Conservation (phyloP, 2,113 vertebrate genomes). For the Gymnarchus niloticus region DNA sequence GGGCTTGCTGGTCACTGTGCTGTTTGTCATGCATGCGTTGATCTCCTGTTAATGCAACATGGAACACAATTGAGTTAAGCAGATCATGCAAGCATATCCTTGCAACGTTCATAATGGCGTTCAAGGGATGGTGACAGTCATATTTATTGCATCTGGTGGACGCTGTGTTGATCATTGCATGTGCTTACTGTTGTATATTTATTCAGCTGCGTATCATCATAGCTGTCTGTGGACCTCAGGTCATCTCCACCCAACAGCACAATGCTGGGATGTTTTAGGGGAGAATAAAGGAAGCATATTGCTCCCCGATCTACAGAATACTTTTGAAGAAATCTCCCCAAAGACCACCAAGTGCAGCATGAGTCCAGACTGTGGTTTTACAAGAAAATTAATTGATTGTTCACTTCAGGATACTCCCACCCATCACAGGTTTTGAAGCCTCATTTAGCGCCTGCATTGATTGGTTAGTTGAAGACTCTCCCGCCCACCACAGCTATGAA, state of each 20-base stretch:
- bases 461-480: too few relatives aligned
- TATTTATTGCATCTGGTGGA: background rate
- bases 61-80: background rate
- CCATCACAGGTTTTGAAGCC: too few relatives aligned
- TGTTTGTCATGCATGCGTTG: constrained; percentile 68
- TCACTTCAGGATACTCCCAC: too few relatives aligned
- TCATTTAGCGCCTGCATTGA: too few relatives aligned
- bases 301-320: background rate
- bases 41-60: constrained; percentile 64
- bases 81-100: background rate
- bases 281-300: background rate
- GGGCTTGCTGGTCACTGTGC: constrained; percentile 71
- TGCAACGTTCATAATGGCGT: background rate
- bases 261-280: background rate
- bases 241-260: background rate
- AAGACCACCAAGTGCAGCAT: background rate
- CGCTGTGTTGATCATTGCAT: background rate
- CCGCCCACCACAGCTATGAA: too few relatives aligned
- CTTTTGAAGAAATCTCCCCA: background rate
- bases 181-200: background rate
- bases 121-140: background rate
- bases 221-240: background rate
- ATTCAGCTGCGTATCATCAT: background rate
- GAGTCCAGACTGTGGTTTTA: background rate
- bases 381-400: background rate